These are phyloP conservation scores for Labeo catla DNA, from an alignment of 2,113 vertebrate genomes.

Conservation along the genomic window DNA sequence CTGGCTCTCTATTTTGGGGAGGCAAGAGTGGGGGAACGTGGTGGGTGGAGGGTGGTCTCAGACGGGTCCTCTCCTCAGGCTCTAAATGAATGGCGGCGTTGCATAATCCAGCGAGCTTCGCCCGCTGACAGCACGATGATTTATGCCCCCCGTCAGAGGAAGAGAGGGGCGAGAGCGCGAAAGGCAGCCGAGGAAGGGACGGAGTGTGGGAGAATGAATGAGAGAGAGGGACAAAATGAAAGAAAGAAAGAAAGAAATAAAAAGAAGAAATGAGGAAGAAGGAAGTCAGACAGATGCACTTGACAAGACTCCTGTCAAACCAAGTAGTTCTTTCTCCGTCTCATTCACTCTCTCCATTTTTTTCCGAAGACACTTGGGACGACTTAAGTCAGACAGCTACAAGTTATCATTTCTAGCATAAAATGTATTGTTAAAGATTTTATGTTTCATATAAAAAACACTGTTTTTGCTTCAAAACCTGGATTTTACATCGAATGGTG, in stretches of 20 bases:
- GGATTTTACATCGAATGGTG: background rate
- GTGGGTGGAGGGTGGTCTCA: slow-evolving; percentile 55
- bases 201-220: slow-evolving; percentile 61
- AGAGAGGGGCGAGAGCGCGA: slow-evolving; percentile 75
- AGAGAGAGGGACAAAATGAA: slow-evolving; percentile 7
- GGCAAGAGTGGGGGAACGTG: slow-evolving; percentile 50
- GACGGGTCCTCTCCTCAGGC: slow-evolving; percentile 76
- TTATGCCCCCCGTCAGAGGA: slow-evolving; percentile 87
- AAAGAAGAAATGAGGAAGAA: slow-evolving; percentile 66
- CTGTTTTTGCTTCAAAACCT: background rate
- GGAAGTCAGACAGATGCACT: slow-evolving; percentile 86
- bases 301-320: slow-evolving; percentile 80
- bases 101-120: slow-evolving; percentile 83
- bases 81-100: slow-evolving; percentile 85
- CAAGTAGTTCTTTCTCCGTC: slow-evolving; percentile 58
- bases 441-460: no score
- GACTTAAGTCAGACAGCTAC: slow-evolving; percentile 43
- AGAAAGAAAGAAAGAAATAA: background rate
- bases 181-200: slow-evolving; percentile 58
- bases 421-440: background rate
- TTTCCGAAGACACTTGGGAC: slow-evolving; percentile 30
- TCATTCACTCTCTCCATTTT: background rate
- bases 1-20: slow-evolving; percentile 61
- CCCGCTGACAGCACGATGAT: slow-evolving; percentile 89
- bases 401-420: slow-evolving; percentile 48